Evolutionary conservation across 2,888 invertebrate species (phyloP), one percentile per base, ranked within the genome.

Genomic region (Andrena hattorfiana): DNA sequence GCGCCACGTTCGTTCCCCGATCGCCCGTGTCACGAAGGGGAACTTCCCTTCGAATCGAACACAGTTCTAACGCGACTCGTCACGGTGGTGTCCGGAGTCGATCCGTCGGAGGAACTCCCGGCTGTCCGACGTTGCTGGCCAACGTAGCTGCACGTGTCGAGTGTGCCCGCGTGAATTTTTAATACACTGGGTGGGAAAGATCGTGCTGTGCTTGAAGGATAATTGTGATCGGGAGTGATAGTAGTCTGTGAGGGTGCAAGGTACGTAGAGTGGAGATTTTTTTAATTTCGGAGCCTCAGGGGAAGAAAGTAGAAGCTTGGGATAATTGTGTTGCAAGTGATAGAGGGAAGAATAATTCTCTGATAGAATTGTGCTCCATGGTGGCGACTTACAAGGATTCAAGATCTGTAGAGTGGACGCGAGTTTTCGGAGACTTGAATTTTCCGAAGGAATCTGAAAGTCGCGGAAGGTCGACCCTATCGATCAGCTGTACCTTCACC

Each of bases 41-140:
- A 69, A 30, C 7, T 28, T 10, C 60, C 69, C 23, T 23, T 35
- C 7, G 35, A 10, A 20, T 68, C 30, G 49, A 30, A 3, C 8
- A 1, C 6, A 42, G 23, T n/a, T 28, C 23, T 23, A 4, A 13
- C 23, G 20, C 10, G 54, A 13, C 54, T 20, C n/a, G 20, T 20
- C 6, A 20, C n/a, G 7, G 20, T 20, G 3, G 51, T 51, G 51
- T 13, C 10, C 56, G 8, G 23, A 20, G 56, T 4, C 13, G 23
- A 23, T 26, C 56, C 23, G 23, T 8, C 56, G 26, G 26, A 23
- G 4, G 26, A 56, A 4, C 56, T 8, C 20, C 8, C 56, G 23
- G 42, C 42, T 13, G 67, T 28, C 75, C 76, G 49, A 85, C 80
- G 78, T 75, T 80, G 83, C 85, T 64, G 87, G 78, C 60, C 81